Percentiles rank a stretch among this genome's conserved stretches.
Evolutionary conservation across 1,140 invertebrate genomes (phyloP).

Genomic region (Leptinotarsa lineolata): DNA sequence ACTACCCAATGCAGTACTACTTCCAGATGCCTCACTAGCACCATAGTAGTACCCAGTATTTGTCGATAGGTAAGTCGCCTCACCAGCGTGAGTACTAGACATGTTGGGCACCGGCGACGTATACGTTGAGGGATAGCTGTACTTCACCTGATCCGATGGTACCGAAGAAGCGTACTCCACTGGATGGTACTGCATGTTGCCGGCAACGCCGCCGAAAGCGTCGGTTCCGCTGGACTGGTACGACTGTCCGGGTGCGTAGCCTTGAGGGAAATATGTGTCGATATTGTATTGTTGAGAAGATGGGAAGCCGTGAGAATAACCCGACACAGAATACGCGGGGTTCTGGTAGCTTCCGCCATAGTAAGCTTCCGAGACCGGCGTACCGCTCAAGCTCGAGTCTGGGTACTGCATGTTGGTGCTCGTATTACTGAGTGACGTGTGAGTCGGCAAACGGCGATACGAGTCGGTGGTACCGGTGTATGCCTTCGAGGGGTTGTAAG

Average conservation of each 20-base stretch:
- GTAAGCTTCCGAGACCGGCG: background rate
- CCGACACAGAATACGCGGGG: background rate
- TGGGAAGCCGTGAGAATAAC: conserved; percentile 13
- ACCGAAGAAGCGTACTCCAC: conserved; percentile 36
- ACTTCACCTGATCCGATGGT: conserved; percentile 9
- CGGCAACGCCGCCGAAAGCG: background rate
- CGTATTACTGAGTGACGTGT: conserved; percentile 8
- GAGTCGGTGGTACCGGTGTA: conserved; percentile 41
- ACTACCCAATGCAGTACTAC: too few species aligned
- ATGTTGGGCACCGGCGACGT: conserved; percentile 29
- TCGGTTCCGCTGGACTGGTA: background rate
- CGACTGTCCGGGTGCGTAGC: conserved; percentile 36
- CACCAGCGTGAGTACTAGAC: conserved; percentile 15
- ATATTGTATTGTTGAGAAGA: conserved; percentile 14
- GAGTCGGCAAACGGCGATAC: conserved; percentile 39
- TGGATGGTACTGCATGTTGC: conserved; percentile 32
- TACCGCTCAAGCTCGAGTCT: conserved; percentile 15
- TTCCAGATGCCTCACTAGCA: too few species aligned
- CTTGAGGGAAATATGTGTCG: conserved; percentile 33
- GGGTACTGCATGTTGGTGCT: conserved; percentile 28
- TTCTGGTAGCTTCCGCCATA: conserved; percentile 5
- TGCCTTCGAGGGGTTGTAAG: conserved; percentile 35
- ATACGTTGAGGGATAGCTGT: conserved; percentile 29
- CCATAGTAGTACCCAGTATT: background rate
- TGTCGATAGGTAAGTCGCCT: background rate